Conservation (phyloP, 2,113 vertebrate genomes). For the Australoheros scitulus region DNA sequence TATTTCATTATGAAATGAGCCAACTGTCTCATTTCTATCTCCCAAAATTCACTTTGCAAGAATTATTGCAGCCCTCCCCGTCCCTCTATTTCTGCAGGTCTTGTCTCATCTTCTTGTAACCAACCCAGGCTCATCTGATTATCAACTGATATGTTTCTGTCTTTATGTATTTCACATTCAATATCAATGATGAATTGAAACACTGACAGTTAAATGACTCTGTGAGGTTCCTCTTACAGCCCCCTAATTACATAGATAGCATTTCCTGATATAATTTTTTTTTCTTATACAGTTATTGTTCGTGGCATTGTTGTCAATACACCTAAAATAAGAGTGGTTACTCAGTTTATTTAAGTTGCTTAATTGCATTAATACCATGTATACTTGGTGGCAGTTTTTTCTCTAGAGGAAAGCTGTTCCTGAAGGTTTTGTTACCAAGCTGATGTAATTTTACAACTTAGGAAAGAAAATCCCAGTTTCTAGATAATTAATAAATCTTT, state of each 20-base stretch:
- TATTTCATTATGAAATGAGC: slow-evolving; percentile 55
- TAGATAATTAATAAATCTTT: neutral
- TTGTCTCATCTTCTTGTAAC: slow-evolving; percentile 24
- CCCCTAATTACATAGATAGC: neutral
- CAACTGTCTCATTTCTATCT: slow-evolving; percentile 45
- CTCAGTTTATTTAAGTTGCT: neutral
- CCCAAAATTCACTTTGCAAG: slow-evolving; percentile 40
- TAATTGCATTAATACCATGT: neutral
- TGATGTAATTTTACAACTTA: neutral
- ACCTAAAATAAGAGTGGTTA: neutral
- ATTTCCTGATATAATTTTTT: neutral
- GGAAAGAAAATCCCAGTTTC: neutral
- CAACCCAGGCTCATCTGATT: slow-evolving; percentile 28
- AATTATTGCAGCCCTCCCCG: slow-evolving; percentile 9
- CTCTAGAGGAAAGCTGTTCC: neutral
- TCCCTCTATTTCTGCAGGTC: neutral
- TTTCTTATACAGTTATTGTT: neutral
- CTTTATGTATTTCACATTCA: slow-evolving; percentile 41
- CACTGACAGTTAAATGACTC: slow-evolving; percentile 26
- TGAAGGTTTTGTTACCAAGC: neutral
- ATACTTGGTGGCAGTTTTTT: neutral
- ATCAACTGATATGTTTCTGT: slow-evolving; percentile 28
- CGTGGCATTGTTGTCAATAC: neutral
- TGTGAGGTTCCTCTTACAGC: neutral
- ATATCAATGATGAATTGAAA: slow-evolving; percentile 14